Percentiles rank a stretch among this genome's conserved stretches.
These are phyloP conservation scores for Ochropleura leucogaster DNA, from an alignment of 2,888 invertebrate genomes.

Conservation along the genomic window DNA sequence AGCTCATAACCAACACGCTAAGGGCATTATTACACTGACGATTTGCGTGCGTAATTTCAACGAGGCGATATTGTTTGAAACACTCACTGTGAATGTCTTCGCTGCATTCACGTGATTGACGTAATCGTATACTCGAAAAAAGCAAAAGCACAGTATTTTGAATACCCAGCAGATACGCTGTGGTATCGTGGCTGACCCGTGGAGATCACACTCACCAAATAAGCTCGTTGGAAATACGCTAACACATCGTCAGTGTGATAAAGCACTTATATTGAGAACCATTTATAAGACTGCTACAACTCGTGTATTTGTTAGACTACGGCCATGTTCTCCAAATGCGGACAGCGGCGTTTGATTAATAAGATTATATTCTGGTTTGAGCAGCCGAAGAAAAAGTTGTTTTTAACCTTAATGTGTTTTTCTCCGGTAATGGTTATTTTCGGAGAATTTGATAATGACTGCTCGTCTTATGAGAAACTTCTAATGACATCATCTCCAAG, in stretches of 20 bases:
- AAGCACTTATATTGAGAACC: neutral
- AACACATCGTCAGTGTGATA: neutral
- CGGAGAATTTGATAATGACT: conserved; percentile 31
- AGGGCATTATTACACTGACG: neutral
- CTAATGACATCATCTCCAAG: conserved; percentile 22
- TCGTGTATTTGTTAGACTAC: conserved; percentile 3
- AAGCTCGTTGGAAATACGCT: neutral
- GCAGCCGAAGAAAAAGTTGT: conserved; percentile 15
- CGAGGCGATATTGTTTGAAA: neutral
- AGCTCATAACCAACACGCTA: conserved; percentile 15
- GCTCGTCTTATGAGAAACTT: conserved; percentile 4
- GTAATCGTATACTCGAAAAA: neutral
- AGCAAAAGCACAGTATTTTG: neutral
- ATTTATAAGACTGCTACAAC: neutral
- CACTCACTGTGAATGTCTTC: neutral
- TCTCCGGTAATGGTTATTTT: conserved; percentile 9
- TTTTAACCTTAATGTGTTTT: conserved; percentile 29
- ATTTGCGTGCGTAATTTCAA: neutral
- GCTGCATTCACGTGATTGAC: neutral
- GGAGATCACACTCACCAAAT: neutral
- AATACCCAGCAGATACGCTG: neutral
- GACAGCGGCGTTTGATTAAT: conserved; percentile 24
- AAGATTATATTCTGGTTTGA: conserved; percentile 33
- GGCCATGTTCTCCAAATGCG: neutral
- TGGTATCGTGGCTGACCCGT: neutral